A percentile compares a stretch with the other conserved stretches of the same genome.
Evolutionary conservation across 2,797 vertebrate species (phyloP).

Genomic region (Halcyon chelicuti): DNA sequence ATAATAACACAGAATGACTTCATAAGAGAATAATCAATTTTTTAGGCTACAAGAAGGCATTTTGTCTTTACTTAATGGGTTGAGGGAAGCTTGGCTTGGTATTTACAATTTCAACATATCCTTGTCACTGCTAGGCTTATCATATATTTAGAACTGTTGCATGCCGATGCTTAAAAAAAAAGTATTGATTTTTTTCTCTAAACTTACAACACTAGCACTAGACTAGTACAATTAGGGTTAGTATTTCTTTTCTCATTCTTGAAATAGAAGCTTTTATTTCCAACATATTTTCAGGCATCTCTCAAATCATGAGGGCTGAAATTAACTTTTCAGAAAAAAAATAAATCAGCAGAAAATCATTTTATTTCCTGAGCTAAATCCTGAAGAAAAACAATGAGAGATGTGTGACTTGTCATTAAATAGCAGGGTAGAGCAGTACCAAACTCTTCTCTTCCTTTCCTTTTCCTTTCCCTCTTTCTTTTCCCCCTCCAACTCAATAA

Average conservation of each 20-base stretch:
- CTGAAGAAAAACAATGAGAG: background rate
- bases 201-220: background rate
- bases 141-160: background rate
- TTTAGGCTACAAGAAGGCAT: background rate
- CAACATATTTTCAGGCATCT: background rate
- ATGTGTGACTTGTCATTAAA: background rate
- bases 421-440: accelerated
- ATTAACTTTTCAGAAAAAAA: background rate
- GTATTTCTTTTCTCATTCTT: background rate
- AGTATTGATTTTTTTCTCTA: background rate
- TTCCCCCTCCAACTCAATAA: background rate
- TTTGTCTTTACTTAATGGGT: background rate
- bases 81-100: background rate
- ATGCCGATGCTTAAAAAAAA: background rate
- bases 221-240: background rate
- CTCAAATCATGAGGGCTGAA: background rate
- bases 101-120: background rate
- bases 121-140: background rate
- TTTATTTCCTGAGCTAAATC: background rate
- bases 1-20: background rate
- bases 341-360: background rate
- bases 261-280: background rate
- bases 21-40: background rate
- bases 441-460: background rate
- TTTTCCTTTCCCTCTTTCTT: background rate